Percentiles rank a stretch among this genome's conserved stretches.
Evolutionary conservation across 2,113 vertebrate species (phyloP).

Genomic region (Xenopus borealis): DNA sequence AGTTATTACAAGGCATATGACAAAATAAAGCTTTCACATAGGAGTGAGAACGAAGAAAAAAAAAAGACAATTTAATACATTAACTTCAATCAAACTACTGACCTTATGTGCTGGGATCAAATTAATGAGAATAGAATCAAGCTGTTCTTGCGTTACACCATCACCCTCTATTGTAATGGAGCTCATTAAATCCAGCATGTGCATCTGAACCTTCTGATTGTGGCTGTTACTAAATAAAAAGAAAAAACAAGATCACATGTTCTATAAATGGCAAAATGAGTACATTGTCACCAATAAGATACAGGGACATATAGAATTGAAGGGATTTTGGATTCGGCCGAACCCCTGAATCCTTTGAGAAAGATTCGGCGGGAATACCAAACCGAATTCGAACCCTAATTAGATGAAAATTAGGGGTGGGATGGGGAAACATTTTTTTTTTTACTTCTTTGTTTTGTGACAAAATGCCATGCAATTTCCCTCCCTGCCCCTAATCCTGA

Average conservation of each 20-base stretch:
- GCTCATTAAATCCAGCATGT: conserved; percentile 99
- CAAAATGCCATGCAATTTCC: no score
- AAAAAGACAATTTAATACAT: neutral
- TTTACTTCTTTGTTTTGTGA: no score
- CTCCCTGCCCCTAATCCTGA: no score
- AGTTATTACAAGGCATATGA: no score
- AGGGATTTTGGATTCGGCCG: no score
- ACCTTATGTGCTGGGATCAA: conserved; percentile 98
- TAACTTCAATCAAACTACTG: conserved; percentile 38
- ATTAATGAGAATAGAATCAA: conserved; percentile 98
- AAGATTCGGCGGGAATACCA: no score
- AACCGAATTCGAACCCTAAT: no score
- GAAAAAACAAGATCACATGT: conserved; percentile 3
- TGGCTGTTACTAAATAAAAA: conserved; percentile 86
- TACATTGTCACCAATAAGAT: neutral
- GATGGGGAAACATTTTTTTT: no score
- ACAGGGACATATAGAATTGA: no score
- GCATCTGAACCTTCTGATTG: conserved; percentile 99
- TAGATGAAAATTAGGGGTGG: no score
- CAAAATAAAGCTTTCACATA: no score
- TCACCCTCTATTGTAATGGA: conserved; percentile 99
- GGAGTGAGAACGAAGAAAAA: neutral
- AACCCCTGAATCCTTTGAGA: no score
- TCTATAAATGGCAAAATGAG: neutral
- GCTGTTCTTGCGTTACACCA: conserved; percentile 94